Conservation (phyloP, 92 coral and sea anemone species). For the Ricordea florida region DNA sequence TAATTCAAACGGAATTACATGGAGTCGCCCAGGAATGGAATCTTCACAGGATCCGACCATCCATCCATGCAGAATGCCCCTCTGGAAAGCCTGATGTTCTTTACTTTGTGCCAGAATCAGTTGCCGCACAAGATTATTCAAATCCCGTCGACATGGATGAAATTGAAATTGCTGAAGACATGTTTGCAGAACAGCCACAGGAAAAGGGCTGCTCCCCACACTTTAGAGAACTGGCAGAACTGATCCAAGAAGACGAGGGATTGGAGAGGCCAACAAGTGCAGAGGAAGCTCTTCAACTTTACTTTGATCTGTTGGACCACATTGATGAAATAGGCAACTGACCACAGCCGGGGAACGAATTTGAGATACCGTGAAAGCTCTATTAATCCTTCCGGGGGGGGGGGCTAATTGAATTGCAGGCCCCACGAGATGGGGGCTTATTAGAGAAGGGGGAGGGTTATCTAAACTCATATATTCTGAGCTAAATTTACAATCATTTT, state of each 20-base stretch:
- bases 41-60: constrained; percentile 19
- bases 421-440: no score
- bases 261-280: background rate
- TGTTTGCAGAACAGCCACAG: constrained; percentile 33
- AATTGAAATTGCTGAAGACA: constrained; percentile 36
- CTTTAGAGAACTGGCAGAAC: constrained; percentile 43
- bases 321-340: no score
- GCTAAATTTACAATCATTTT: no score
- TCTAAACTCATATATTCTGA: no score
- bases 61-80: constrained; percentile 1
- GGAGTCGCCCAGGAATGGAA: constrained; percentile 28
- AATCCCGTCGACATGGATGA: constrained; percentile 20
- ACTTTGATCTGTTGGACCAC: constrained; percentile 8
- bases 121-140: constrained; percentile 22
- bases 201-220: constrained; percentile 34
- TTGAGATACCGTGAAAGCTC: no score
- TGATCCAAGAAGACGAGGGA: constrained; percentile 28
- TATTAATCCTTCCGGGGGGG: no score
- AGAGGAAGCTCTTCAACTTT: constrained; percentile 10
- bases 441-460: no score
- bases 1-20: constrained; percentile 24
- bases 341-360: no score
- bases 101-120: background rate
- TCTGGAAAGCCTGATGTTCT: constrained; percentile 16
- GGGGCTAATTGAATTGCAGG: no score